Percentiles rank a stretch among this genome's conserved stretches.
Evolutionary conservation across 2,888 invertebrate species (phyloP).

Genomic region (Dolomedes plantarius): DNA sequence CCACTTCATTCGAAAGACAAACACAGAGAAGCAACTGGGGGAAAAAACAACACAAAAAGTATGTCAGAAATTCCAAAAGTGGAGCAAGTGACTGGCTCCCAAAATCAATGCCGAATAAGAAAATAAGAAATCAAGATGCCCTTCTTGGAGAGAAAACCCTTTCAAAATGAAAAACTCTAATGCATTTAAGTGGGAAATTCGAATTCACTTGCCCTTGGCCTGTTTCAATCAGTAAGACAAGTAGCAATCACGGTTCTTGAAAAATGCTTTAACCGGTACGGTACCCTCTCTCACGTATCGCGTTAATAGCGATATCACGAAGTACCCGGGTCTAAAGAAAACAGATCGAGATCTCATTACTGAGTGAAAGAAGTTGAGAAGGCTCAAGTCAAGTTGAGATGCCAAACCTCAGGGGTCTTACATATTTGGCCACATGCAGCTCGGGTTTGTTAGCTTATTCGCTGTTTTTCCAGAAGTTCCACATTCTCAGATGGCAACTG

Average conservation of each 20-base stretch:
- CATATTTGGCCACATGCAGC: background rate
- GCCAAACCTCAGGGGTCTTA: constrained; percentile 1
- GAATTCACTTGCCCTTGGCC: constrained; percentile 54
- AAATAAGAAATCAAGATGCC: constrained; percentile 8
- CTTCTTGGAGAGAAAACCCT: constrained; percentile 13
- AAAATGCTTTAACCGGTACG: constrained; percentile 41
- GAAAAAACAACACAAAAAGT: background rate
- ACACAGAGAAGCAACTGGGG: no score
- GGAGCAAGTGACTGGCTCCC: constrained; percentile 2
- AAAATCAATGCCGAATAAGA: constrained; percentile 13
- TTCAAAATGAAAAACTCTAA: constrained; percentile 46
- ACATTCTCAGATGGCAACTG: background rate
- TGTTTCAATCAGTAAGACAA: constrained; percentile 49
- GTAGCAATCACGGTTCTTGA: constrained; percentile 44
- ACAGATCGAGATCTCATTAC: constrained; percentile 49
- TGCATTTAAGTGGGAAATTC: constrained; percentile 44
- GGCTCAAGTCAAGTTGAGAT: background rate
- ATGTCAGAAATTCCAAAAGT: constrained; percentile 18
- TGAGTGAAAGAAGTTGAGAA: constrained; percentile 1
- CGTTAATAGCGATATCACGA: constrained; percentile 64
- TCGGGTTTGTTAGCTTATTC: background rate
- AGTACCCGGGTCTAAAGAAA: constrained; percentile 32
- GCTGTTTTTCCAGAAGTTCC: background rate
- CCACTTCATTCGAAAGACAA: no score
- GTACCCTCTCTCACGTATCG: constrained; percentile 59